These are phyloP conservation scores for Dynastes maya DNA, from an alignment of 2,888 invertebrate genomes.

Conservation along the genomic window DNA sequence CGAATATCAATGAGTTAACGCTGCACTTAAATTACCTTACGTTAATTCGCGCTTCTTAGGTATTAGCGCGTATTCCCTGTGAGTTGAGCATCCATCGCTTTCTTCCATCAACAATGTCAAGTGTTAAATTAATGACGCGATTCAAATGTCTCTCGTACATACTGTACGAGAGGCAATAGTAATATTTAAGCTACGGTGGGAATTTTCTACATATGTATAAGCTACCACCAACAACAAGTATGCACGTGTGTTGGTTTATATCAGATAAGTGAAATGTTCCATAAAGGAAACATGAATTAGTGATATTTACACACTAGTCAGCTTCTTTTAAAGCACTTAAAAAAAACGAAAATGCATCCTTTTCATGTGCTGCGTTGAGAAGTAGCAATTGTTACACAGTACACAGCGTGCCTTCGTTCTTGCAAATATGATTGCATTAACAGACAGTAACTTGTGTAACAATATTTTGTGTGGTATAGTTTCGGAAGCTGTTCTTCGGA, in stretches of 20 bases:
- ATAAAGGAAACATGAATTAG: neutral
- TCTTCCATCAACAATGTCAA: constrained; percentile 8
- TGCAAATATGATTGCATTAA: too few species aligned
- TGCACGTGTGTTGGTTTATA: neutral
- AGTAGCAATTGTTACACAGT: neutral
- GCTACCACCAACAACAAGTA: neutral
- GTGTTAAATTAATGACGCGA: constrained; percentile 31
- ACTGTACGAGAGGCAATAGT: neutral
- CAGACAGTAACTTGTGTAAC: too few species aligned
- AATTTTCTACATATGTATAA: constrained; percentile 8
- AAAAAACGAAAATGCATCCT: neutral
- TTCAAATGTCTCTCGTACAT: constrained; percentile 16
- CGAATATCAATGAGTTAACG: neutral
- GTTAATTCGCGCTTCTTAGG: neutral
- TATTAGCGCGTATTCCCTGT: constrained; percentile 8
- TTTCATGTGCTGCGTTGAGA: too few species aligned
- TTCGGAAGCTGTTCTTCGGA: too few species aligned
- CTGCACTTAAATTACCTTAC: constrained; percentile 5
- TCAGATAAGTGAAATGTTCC: neutral
- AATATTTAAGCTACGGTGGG: constrained; percentile 1
- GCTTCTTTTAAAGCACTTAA: neutral
- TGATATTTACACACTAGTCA: neutral
- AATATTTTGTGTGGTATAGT: too few species aligned
- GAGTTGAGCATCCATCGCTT: neutral
- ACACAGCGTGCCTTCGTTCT: too few species aligned